Evolutionary conservation across 2,797 vertebrate species (phyloP), one percentile per base, ranked within the genome.

Genomic region (Rhinatrema bivittatum): DNA sequence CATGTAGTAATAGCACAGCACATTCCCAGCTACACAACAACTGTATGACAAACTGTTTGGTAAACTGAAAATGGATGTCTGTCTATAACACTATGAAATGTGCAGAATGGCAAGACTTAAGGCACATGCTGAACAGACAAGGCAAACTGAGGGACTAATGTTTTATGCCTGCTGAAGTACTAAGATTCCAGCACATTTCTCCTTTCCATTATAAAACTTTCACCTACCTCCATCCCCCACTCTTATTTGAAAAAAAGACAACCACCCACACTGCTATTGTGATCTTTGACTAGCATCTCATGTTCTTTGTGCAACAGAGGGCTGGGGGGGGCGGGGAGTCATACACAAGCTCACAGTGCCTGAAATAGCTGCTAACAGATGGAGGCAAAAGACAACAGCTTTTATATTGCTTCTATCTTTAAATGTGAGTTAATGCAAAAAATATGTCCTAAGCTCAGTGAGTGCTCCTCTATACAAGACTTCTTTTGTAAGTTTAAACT

Each of bases 371-470:
- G 49, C 48, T 54, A 66, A 79, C 76, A 78, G 63, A 53, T 53
- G 46, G 67, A 26, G 56, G 70, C 68, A 74, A 77, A 73, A 72
- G 70, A 65, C 59, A 71, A 57, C 11, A 7, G 46, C 36, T 41
- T 49, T 39, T 59, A 66, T 68, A 63, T 74, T 62, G 73, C 58
- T 76, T 75, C 74, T 74, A 77, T 84, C 72, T 79, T 72, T 78
- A 76, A 75, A 78, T 70, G 79, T 76, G 84, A 85, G 72, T 67
- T 78, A 62, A 32, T 24, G 40, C 70, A 88, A 86, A 82, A 79
- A 85, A 86, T 81, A 87, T 35, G n/a, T n/a, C 42, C 48, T 37
- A 28, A 39, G 54, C 62, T 46, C 24, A 33, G 39, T 36, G 18
- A 30, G 54, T 44, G 45, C 58, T 48, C 48, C 56, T 24, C 58